Evolutionary conservation across 1,140 invertebrate species (phyloP).

Genomic region (Formica exsecta): DNA sequence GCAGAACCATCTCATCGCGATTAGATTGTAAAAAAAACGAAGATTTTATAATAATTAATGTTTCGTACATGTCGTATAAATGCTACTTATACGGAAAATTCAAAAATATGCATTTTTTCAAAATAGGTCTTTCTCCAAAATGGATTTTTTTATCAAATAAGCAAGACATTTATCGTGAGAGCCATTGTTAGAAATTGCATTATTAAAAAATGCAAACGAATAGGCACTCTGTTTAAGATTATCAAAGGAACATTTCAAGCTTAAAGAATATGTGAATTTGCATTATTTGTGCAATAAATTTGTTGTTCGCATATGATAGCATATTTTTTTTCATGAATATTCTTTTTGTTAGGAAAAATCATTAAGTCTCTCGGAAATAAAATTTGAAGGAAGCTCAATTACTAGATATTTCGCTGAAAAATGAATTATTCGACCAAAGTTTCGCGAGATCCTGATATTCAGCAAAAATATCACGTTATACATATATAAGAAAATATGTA

Average conservation of each 20-base stretch:
- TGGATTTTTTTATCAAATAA: neutral
- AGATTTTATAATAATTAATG: conserved; percentile 10
- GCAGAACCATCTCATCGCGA: conserved; percentile 51
- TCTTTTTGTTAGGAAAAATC: neutral
- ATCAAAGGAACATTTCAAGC: neutral
- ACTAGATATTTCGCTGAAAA: neutral
- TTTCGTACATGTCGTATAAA: conserved; percentile 7
- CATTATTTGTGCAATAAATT: neutral
- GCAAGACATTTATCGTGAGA: neutral
- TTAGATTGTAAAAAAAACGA: conserved; percentile 14
- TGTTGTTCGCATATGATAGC: neutral
- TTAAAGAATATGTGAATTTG: conserved; percentile 7
- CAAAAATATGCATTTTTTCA: neutral
- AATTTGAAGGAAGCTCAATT: conserved; percentile 17
- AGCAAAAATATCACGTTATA: neutral
- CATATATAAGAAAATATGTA: neutral
- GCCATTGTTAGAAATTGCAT: neutral
- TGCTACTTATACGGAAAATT: neutral
- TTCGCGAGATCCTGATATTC: neutral
- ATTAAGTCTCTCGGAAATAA: neutral
- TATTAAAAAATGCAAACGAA: neutral
- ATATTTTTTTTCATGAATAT: neutral
- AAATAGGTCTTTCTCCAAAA: neutral
- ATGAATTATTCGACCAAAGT: neutral
- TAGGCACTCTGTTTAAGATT: neutral